Evolutionary conservation across 2,113 vertebrate species (phyloP).

Genomic region (Sinocyclocheilus maitianheensis): DNA sequence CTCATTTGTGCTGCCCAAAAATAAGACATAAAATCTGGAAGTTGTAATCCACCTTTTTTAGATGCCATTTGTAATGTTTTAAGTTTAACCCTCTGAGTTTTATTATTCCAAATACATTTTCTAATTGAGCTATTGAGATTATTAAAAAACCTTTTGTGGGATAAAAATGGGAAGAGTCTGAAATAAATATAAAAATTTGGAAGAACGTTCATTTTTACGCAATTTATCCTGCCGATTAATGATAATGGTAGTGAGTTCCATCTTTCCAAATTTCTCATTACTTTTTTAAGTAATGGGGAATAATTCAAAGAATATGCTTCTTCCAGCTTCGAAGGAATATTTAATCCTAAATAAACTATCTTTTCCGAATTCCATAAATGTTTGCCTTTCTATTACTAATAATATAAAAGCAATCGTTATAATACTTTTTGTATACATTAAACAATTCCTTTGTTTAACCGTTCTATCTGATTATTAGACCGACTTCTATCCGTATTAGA

Average conservation of each 20-base stretch:
- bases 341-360: background rate
- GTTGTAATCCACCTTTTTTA: background rate
- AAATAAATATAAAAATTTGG: slow-evolving; percentile 25
- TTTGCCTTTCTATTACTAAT: no score
- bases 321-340: background rate
- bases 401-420: no score
- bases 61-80: background rate
- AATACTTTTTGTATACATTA: no score
- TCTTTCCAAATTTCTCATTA: slow-evolving; percentile 8
- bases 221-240: background rate
- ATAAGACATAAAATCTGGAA: slow-evolving; percentile 15
- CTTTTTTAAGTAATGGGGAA: slow-evolving; percentile 15
- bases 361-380: background rate
- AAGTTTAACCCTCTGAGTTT: slow-evolving; percentile 1
- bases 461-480: no score
- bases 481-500: no score
- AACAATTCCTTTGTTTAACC: no score
- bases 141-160: background rate
- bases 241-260: no score
- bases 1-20: background rate
- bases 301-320: slow-evolving; percentile 1
- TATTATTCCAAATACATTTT: slow-evolving; percentile 34
- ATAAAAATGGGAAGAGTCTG: slow-evolving; percentile 13
- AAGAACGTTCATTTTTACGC: background rate
- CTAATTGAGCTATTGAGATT: background rate